phyloP scores from a whole-genome alignment of 2,113 vertebrate species.

The Colius striatus region DNA sequence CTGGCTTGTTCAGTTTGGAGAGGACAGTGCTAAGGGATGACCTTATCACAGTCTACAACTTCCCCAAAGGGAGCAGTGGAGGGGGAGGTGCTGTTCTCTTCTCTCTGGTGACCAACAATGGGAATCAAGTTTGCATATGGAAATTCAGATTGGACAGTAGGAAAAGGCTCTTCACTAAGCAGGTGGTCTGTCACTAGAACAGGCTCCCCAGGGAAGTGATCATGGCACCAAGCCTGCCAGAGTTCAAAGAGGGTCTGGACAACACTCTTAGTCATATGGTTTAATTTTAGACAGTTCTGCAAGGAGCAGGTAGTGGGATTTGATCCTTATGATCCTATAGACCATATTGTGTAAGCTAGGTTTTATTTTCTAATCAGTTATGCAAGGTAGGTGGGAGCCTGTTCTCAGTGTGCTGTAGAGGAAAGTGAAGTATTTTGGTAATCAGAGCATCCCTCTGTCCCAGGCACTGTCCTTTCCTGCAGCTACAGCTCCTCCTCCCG shows the following conservation, averaged over 20 bases:
- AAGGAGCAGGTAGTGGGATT: background rate
- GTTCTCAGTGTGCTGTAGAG: background rate
- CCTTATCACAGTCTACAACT: accelerated
- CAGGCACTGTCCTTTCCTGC: background rate
- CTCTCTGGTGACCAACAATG: accelerated
- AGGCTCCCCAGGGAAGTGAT: background rate
- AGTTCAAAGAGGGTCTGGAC: background rate
- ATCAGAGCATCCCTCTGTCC: background rate
- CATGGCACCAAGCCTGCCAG: background rate
- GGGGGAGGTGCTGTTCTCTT: background rate
- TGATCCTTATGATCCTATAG: background rate
- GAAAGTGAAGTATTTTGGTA: background rate
- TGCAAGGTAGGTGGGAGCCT: background rate
- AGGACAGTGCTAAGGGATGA: background rate
- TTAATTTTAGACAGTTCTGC: background rate
- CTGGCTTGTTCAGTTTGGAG: background rate
- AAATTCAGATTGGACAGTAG: background rate
- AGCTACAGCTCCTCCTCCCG: background rate
- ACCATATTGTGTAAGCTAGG: background rate
- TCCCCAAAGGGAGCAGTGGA: background rate
- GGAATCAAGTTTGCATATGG: background rate
- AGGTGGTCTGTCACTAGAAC: background rate
- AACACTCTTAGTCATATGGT: background rate
- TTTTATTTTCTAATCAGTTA: background rate
- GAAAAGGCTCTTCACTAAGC: background rate